These are phyloP conservation scores for Apogon hyalosoma DNA, from an alignment of 2,797 vertebrate genomes.

Conservation along the genomic window DNA sequence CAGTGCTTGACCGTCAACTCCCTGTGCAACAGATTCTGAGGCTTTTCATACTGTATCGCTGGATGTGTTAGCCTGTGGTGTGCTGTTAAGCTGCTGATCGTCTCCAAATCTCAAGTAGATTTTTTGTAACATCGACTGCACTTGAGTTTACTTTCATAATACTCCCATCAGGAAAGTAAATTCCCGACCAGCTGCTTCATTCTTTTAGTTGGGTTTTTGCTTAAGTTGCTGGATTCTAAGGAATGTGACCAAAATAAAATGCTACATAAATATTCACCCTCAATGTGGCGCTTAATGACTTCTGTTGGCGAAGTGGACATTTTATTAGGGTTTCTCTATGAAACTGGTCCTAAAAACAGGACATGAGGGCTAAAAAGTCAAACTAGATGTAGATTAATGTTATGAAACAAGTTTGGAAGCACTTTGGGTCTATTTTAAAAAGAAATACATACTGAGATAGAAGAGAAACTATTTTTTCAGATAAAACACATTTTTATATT, in stretches of 20 bases:
- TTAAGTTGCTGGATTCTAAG: neutral
- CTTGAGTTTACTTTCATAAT: too few relatives aligned
- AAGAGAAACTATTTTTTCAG: too few relatives aligned
- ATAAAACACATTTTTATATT: too few relatives aligned
- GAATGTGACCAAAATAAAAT: neutral
- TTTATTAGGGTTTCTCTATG: too few relatives aligned
- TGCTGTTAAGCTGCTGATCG: constrained; percentile 1
- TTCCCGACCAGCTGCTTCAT: neutral
- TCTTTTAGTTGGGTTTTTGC: neutral
- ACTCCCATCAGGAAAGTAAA: neutral
- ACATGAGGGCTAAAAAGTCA: too few relatives aligned
- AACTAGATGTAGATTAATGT: too few relatives aligned
- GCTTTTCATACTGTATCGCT: constrained; percentile 1
- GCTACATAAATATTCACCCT: neutral
- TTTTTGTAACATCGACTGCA: neutral
- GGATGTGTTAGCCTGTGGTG: constrained; percentile 6
- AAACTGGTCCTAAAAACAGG: too few relatives aligned
- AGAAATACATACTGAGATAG: too few relatives aligned
- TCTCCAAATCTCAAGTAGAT: neutral
- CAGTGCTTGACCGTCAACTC: constrained; percentile 3
- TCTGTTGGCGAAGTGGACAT: neutral
- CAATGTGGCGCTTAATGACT: neutral
- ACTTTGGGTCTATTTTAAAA: too few relatives aligned
- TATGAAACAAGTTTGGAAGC: too few relatives aligned
- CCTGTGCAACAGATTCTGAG: neutral